Percentiles rank a stretch among this genome's conserved stretches.
These are phyloP conservation scores for Nanorana parkeri DNA, from an alignment of 2,113 vertebrate genomes.

Conservation along the genomic window DNA sequence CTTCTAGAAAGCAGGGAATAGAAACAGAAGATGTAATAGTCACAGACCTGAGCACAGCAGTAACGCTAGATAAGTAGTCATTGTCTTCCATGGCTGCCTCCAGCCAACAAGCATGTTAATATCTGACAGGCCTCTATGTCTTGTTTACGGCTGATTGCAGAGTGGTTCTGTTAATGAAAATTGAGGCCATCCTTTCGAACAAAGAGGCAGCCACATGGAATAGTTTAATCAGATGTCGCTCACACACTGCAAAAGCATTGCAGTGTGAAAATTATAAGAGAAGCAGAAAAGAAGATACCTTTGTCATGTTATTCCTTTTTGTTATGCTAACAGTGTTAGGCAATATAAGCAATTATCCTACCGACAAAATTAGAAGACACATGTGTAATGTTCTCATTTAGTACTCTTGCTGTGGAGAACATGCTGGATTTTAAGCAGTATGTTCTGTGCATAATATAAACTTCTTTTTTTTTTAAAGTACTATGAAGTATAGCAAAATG, in stretches of 20 bases:
- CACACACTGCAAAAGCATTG: conserved; percentile 5
- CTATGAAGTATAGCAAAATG: too few relatives aligned
- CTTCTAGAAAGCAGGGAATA: not conserved
- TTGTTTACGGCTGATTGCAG: conserved; percentile 51
- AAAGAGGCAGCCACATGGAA: conserved; percentile 36
- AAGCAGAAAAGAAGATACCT: conserved; percentile 13
- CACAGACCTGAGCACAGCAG: not conserved
- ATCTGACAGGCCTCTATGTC: conserved; percentile 35
- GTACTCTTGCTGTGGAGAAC: too few relatives aligned
- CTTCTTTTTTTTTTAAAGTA: too few relatives aligned
- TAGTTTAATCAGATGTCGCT: conserved; percentile 39
- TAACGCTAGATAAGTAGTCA: conserved; percentile 3
- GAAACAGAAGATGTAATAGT: not conserved
- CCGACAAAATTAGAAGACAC: conserved; percentile 8
- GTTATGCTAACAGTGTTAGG: conserved; percentile 40
- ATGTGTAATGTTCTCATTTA: not conserved
- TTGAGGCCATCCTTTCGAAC: conserved; percentile 33
- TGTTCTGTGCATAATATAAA: too few relatives aligned
- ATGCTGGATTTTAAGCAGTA: too few relatives aligned
- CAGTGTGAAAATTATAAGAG: conserved; percentile 8
- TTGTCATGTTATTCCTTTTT: conserved; percentile 3
- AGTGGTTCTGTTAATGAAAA: conserved; percentile 39
- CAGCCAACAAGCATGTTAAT: conserved; percentile 24
- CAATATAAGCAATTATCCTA: conserved; percentile 7
- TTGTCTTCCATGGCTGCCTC: conserved; percentile 19